Evolutionary conservation across 2,113 vertebrate species (phyloP), one percentile per base, ranked within the genome.

Genomic region (Psephotus haematonotus): DNA sequence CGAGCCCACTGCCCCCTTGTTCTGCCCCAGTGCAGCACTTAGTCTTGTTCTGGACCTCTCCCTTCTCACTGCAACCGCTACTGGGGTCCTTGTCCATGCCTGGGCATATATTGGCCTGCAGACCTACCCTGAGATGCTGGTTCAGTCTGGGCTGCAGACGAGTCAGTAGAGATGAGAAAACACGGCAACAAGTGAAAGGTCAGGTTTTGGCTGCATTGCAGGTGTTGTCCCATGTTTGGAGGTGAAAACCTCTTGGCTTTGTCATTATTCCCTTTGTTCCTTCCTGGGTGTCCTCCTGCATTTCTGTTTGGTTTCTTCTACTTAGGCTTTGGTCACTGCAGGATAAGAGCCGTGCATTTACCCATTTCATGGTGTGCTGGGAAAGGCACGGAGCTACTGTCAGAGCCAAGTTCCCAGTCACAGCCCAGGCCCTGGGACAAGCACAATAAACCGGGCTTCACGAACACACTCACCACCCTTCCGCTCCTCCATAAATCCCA

Each of bases 151-250:
- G 47, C 67, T 2, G 2, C 55, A 82, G 80, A n/a, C 53, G 75
- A 82, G 50, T 41, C 57, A 68, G 24, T 63, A 31, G 16, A 35
- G 75, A 77, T 2, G 10, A 86, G 41, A 69, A 92, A 93, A 92
- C 41, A 60, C 17, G 19, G 19, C 39, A 59, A 59, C 27, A 37
- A 60, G 29, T 37, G 27, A 77, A 87, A 75, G 76, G 43, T 24
- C 84, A 55, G 28, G 59, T 50, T 89, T 78, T 57, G 55, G 22
- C 70, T 85, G 28, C 68, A 31, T 72, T 18, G 39, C 53, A 44
- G 17, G 43, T 2, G 1, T n/a, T 80, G 37, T 52, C 35, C 41
- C 13, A 24, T 0, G 0, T 69, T 37, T 44, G 57, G 43, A 88
- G n/a, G 24, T 59, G 44, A 92, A 90, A 86, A 82, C 15, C 20